Conservation (phyloP, 2,888 invertebrate genomes). For the Agrotis ipsilon region DNA sequence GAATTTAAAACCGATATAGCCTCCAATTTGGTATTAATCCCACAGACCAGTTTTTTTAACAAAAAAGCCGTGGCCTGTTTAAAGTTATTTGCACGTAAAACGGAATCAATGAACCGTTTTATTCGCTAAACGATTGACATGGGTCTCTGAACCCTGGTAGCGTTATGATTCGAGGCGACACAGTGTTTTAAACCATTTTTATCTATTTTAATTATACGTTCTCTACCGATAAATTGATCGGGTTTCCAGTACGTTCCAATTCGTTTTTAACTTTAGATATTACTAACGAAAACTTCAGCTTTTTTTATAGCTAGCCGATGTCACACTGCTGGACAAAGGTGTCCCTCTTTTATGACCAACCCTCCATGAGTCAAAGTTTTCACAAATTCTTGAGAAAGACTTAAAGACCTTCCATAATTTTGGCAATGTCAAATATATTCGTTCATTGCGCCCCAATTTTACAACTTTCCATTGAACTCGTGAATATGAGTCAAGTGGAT, state of each 20-base stretch:
- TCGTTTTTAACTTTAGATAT: conserved; percentile 1
- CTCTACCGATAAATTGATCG: conserved; percentile 10
- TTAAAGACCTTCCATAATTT: background rate
- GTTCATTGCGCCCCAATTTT: conserved; percentile 5
- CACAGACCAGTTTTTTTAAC: conserved; percentile 33
- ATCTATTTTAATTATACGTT: conserved; percentile 41
- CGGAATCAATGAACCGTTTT: conserved; percentile 67
- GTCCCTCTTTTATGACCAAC: too few relatives aligned
- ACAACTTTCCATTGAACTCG: conserved; percentile 16
- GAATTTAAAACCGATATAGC: conserved; percentile 1
- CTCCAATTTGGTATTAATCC: conserved; percentile 22
- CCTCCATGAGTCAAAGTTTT: background rate
- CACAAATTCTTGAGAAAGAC: background rate
- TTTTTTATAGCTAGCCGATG: background rate
- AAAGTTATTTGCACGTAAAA: conserved; percentile 61
- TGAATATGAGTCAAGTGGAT: conserved; percentile 22
- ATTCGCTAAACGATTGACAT: conserved; percentile 63
- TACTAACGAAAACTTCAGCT: background rate
- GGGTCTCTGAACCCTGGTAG: conserved; percentile 65
- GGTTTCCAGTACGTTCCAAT: background rate
- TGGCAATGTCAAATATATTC: conserved; percentile 4
- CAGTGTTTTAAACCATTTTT: conserved; percentile 43
- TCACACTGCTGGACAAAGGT: background rate
- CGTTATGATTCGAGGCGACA: conserved; percentile 59
- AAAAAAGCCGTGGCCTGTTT: conserved; percentile 48